Base-by-base conservation (phyloP, 2,113 vertebrate genomes). In the Alosa alosa region DNA sequence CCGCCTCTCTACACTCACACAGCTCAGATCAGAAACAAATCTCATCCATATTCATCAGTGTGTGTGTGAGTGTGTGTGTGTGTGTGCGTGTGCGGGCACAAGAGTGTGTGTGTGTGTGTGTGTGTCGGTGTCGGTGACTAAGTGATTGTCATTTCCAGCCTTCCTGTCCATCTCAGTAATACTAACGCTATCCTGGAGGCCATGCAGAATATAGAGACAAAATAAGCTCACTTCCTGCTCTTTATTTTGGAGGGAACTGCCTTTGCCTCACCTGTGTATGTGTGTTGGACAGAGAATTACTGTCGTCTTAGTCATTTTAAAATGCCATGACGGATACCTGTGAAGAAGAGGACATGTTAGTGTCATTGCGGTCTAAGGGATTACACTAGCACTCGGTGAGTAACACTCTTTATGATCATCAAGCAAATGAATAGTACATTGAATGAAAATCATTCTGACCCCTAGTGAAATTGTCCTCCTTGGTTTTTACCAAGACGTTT, bases 81-180 rank as follows among this genome's bases (percentile, higher is more conserved):
- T 81, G 52, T 44, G 86, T 44, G 41, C 41, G 50, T 68, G 64
- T 68, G 64, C 11, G n/a, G 31, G n/a, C n/a, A 20, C 22, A 4
- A 49, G 81, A 15, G 83, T 85, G 81, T 57, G 82, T 84, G 81
- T 81, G 81, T 89, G 89, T 8, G 92, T 94, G 94, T 93, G 92
- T 94, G 52, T 88, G 90, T 78, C 31, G 36, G 72, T 78, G 72
- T 17, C 6, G 10, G 72, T 89, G 90, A 89, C 92, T 92, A 85
- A 85, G 91, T 90, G 86, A 89, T 81, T 91, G 91, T 92, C 91
- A 93, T 94, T 94, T 92, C 92, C 91, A 91, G 90, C 93, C 91
- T 78, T 85, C 36, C 90, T 92, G 88, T 72, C 92, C 91, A 92
- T 89, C 85, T 87, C 86, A 91, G 87, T 94, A 94, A 95, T 94